Evolutionary conservation across 2,888 invertebrate genomes (phyloP), one percentile per base, ranked within the genome.

Genomic region (Caenorhabditis sulstoni): DNA sequence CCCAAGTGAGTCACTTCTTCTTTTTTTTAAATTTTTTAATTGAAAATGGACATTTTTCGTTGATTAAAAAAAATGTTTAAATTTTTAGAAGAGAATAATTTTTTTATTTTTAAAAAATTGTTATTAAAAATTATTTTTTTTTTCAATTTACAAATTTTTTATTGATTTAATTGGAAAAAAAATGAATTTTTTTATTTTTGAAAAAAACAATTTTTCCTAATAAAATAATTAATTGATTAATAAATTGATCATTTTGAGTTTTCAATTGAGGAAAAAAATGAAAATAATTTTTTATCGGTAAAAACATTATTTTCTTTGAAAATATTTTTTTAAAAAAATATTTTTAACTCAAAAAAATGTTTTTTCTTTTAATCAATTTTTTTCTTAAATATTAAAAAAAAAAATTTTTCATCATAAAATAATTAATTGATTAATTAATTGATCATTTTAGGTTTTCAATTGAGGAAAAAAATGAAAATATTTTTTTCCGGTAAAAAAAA

Each of bases 1-100:
- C 86, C 86, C 22, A 81, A 80, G 85, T 85, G 29, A 44, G 73
- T 57, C n/a, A n/a, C n/a, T n/a, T n/a, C n/a, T n/a, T n/a, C n/a
- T n/a, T n/a, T n/a, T n/a, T 47, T 47, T 16, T 3, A 47, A 47
- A 47, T 16, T 16, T 47, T 47, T 47, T 47, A 16, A 16, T 47
- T 18, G 44, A 44, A 44, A 44, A 12, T 7, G 11, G 11, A 47
- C n/a, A 3, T 16, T 16, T 47, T 47, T 16, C 9, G n/a, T 47
- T 8, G n/a, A 16, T 47, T 47, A n/a, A 18, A 8, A 47, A 47
- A 47, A 22, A 49, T 12, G 1, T 49, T 22, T n/a, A 49, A 49
- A 49, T 14, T 22, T 49, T 22, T 12, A n/a, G 11, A 44, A 44
- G 11, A 44, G 16, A 47, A 47, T 47, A 1, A 3, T 47, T 47